Conservation (phyloP, 1,140 invertebrate genomes). For the Pomacea maculata region DNA sequence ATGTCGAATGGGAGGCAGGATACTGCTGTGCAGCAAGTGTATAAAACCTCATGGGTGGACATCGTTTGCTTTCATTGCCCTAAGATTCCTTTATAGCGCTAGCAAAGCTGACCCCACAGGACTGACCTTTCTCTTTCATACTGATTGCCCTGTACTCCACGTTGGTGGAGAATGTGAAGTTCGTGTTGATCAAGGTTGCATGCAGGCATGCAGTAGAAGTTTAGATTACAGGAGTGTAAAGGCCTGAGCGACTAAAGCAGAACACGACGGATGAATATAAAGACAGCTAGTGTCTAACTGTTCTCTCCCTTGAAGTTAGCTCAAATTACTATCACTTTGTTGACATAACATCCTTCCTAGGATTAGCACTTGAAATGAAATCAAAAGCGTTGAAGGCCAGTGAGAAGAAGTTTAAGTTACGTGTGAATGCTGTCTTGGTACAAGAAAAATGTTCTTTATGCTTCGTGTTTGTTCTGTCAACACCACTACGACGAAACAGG, state of each 20-base stretch:
- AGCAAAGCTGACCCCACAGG: too few species aligned
- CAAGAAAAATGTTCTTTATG: too few species aligned
- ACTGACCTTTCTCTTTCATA: too few species aligned
- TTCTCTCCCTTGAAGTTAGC: background rate
- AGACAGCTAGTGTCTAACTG: background rate
- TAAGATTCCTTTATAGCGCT: too few species aligned
- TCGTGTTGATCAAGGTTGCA: background rate
- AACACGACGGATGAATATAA: conserved; percentile 1
- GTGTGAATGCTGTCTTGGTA: too few species aligned
- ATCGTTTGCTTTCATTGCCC: too few species aligned
- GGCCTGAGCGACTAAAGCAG: background rate
- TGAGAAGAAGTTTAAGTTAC: too few species aligned
- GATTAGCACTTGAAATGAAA: conserved; percentile 1
- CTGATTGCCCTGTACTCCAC: background rate
- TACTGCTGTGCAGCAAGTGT: too few species aligned
- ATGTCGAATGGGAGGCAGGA: too few species aligned
- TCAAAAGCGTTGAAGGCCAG: background rate
- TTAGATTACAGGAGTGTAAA: conserved; percentile 3
- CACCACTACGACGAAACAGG: too few species aligned
- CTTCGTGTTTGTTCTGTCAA: too few species aligned
- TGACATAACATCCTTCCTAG: background rate
- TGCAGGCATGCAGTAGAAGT: background rate
- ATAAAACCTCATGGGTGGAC: too few species aligned
- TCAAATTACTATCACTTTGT: background rate
- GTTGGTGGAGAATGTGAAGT: background rate